A percentile compares a stretch with the other conserved stretches of the same genome.
phyloP scores from a whole-genome alignment of 2,113 vertebrate genomes.

The Recurvirostra avosetta region DNA sequence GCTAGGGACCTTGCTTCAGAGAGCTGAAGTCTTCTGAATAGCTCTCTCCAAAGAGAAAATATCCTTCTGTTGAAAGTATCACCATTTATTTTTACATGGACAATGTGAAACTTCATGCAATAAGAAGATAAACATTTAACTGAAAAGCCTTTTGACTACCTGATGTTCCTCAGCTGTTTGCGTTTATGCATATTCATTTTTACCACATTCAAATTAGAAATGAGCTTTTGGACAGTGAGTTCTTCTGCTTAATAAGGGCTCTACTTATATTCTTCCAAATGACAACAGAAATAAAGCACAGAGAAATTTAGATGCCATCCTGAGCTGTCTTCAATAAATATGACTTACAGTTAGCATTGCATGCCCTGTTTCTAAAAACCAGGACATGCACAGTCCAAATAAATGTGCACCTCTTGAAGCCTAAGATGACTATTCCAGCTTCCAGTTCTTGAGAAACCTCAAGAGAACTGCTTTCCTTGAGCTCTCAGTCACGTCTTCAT shows the following conservation, averaged over 20 bases:
- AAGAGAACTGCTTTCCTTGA: neutral
- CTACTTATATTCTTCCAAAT: neutral
- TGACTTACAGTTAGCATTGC: neutral
- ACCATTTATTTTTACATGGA: neutral
- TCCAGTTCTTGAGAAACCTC: neutral
- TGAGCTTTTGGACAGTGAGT: neutral
- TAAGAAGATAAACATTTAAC: neutral
- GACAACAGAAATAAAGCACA: neutral
- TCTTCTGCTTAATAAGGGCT: neutral
- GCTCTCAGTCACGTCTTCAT: neutral
- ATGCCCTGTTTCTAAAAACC: neutral
- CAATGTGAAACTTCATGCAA: neutral
- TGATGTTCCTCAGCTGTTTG: neutral
- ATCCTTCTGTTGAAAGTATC: neutral
- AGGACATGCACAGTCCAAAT: neutral
- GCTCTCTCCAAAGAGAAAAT: neutral
- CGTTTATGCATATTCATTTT: neutral
- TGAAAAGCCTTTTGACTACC: neutral
- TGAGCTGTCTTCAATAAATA: neutral
- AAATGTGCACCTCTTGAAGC: neutral
- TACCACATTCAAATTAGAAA: neutral
- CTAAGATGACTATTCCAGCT: neutral
- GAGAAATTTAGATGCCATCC: neutral
- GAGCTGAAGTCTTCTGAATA: neutral
- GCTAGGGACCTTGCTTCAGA: neutral